These are phyloP conservation scores for Cotesia vestalis DNA, from an alignment of 1,140 invertebrate species.

Conservation along the genomic window DNA sequence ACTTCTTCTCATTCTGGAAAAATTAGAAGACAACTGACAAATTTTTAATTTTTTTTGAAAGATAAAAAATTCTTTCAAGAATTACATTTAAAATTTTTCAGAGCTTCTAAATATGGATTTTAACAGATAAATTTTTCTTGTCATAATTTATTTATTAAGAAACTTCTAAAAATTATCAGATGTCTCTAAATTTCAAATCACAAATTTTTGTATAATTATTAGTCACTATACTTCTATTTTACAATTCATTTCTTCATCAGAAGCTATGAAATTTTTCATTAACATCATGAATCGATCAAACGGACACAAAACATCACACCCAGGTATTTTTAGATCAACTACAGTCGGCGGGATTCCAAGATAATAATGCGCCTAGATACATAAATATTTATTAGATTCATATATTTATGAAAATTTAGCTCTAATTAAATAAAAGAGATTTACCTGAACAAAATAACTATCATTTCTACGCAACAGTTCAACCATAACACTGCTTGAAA, in stretches of 20 bases:
- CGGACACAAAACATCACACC: slow-evolving; percentile 52
- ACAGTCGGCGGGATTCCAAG: slow-evolving; percentile 36
- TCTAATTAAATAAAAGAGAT: neutral
- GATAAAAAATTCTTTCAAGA: too few relatives aligned
- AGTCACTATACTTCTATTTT: slow-evolving; percentile 20
- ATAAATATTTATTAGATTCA: neutral
- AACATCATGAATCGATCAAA: slow-evolving; percentile 53
- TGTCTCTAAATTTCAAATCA: too few relatives aligned
- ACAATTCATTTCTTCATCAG: slow-evolving; percentile 41
- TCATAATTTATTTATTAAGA: too few relatives aligned
- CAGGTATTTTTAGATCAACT: slow-evolving; percentile 46
- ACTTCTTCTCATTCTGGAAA: too few relatives aligned
- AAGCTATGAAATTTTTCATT: slow-evolving; percentile 46
- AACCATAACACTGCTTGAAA: slow-evolving; percentile 63
- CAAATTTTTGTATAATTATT: too few relatives aligned
- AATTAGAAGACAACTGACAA: too few relatives aligned
- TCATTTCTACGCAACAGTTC: slow-evolving; percentile 47
- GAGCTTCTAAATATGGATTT: too few relatives aligned
- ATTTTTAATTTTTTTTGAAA: too few relatives aligned
- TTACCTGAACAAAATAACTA: slow-evolving; percentile 46
- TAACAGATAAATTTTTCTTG: too few relatives aligned
- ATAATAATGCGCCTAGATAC: slow-evolving; percentile 33
- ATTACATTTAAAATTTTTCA: too few relatives aligned
- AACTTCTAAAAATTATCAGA: too few relatives aligned
- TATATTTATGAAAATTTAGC: too few relatives aligned